A percentile compares a stretch with the other conserved stretches of the same genome.
Conservation (phyloP, 2,797 vertebrate genomes). For the Gymnothorax reevesii region DNA sequence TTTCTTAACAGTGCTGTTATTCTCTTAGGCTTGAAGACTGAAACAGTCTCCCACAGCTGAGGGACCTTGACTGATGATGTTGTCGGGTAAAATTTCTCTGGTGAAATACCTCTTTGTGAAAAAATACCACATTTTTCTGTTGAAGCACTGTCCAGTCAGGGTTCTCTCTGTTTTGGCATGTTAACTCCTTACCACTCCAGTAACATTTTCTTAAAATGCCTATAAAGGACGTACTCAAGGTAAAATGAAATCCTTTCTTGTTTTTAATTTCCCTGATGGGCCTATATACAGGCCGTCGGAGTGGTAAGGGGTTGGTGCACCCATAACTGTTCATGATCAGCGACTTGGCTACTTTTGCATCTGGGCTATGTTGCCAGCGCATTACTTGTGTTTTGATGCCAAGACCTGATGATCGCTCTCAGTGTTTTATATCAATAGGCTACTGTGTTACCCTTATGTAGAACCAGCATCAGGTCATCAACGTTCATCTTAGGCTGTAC, state of each 20-base stretch:
- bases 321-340: background rate
- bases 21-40: background rate
- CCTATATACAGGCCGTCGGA: too few species aligned
- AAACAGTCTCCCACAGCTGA: background rate
- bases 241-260: too few species aligned
- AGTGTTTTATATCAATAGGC: background rate
- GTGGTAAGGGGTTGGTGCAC: too few species aligned
- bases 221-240: too few species aligned
- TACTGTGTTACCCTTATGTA: background rate
- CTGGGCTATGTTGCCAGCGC: background rate
- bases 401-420: conserved; percentile 15
- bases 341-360: background rate
- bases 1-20: background rate
- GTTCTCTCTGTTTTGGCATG: background rate
- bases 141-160: background rate
- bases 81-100: background rate
- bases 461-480: background rate
- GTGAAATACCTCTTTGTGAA: background rate
- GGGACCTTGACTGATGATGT: background rate
- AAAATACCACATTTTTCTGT: background rate
- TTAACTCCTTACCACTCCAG: too few species aligned
- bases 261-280: too few species aligned
- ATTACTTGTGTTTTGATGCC: background rate
- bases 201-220: too few species aligned
- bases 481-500: too few species aligned